Evolutionary conservation across 2,888 invertebrate species (phyloP).

Genomic region (Autographa gamma): DNA sequence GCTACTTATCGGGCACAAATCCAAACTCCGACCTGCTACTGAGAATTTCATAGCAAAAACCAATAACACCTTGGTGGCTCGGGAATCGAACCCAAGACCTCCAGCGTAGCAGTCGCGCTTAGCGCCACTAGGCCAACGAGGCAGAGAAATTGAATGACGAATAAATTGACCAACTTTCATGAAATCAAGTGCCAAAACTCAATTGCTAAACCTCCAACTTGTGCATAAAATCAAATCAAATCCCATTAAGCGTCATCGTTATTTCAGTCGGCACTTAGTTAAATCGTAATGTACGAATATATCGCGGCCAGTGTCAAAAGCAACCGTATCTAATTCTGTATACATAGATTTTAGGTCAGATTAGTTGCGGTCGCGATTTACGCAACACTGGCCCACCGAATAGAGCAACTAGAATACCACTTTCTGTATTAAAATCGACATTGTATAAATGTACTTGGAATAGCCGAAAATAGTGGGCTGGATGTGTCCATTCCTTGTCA

Average conservation of each 20-base stretch:
- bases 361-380: slow-evolving; percentile 39
- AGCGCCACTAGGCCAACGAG: too few relatives aligned
- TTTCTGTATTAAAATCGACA: slow-evolving; percentile 20
- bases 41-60: too few relatives aligned
- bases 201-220: background rate
- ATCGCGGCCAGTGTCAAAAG: slow-evolving; percentile 22
- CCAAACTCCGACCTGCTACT: too few relatives aligned
- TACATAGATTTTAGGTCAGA: slow-evolving; percentile 40
- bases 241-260: background rate
- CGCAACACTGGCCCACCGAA: slow-evolving; percentile 27
- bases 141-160: background rate
- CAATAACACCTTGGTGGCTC: too few relatives aligned
- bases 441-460: background rate
- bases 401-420: slow-evolving; percentile 26
- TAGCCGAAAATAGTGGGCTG: background rate
- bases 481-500: background rate
- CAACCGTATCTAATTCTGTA: slow-evolving; percentile 30
- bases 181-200: background rate
- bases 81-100: too few relatives aligned
- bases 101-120: too few relatives aligned
- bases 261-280: background rate
- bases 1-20: too few relatives aligned
- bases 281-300: slow-evolving; percentile 2
- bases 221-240: background rate
- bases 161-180: background rate